Percentiles rank a stretch among this genome's conserved stretches.
These are phyloP conservation scores for Spodoptera littoralis DNA, from an alignment of 2,888 invertebrate genomes.

Conservation along the genomic window DNA sequence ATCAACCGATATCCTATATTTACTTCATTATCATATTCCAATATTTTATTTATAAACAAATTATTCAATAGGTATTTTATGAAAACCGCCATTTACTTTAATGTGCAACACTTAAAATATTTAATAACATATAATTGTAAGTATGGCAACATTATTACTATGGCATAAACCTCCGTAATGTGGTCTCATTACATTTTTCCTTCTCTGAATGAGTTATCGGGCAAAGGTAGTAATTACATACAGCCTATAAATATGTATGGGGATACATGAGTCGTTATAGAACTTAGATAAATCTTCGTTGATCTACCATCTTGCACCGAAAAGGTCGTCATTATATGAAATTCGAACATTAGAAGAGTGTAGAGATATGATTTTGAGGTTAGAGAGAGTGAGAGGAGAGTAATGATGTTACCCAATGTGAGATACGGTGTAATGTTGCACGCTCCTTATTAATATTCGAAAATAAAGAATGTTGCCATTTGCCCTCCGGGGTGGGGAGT, in stretches of 20 bases:
- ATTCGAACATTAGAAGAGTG: constrained; percentile 72
- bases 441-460: constrained; percentile 87
- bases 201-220: constrained; percentile 54
- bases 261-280: constrained; percentile 52
- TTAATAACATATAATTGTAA: constrained; percentile 27
- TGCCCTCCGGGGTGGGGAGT: constrained; percentile 79
- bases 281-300: constrained; percentile 66
- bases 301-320: constrained; percentile 66
- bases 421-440: constrained; percentile 86
- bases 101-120: constrained; percentile 14
- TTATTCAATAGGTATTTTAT: constrained; percentile 20
- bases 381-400: constrained; percentile 62
- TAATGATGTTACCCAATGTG: constrained; percentile 81
- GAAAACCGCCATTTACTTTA: constrained; percentile 22
- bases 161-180: constrained; percentile 37
- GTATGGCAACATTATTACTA: constrained; percentile 42
- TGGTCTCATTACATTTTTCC: constrained; percentile 55
- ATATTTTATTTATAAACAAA: no score
- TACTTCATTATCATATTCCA: no score
- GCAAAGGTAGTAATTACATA: constrained; percentile 55
- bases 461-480: constrained; percentile 87
- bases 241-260: constrained; percentile 50
- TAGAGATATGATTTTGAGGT: constrained; percentile 50
- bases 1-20: no score
- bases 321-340: constrained; percentile 59